Evolutionary conservation across 2,113 vertebrate species (phyloP).

Genomic region (Cygnus atratus): DNA sequence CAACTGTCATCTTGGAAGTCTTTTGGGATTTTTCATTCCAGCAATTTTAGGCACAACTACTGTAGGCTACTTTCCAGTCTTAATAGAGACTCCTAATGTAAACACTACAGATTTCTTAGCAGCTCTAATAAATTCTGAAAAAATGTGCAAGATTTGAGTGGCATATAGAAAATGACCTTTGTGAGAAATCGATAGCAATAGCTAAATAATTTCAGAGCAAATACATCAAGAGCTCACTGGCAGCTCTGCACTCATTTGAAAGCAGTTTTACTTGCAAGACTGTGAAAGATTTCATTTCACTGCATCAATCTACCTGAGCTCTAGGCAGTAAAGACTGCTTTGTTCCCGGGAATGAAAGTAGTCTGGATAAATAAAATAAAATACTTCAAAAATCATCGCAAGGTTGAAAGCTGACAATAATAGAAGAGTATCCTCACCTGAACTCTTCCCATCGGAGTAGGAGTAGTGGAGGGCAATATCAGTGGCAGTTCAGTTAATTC

Average conservation of each 20-base stretch:
- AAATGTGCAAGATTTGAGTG: neutral
- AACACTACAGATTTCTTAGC: neutral
- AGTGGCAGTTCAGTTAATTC: neutral
- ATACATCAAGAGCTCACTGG: neutral
- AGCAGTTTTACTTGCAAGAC: neutral
- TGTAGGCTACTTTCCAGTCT: neutral
- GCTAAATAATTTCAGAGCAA: constrained; percentile 11
- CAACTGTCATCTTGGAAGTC: neutral
- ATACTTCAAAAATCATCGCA: neutral
- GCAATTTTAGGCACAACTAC: neutral
- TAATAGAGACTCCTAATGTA: neutral
- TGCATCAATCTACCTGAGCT: neutral
- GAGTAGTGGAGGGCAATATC: neutral
- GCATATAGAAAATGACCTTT: neutral
- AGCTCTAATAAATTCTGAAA: neutral
- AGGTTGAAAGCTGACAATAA: neutral
- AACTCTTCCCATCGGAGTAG: neutral
- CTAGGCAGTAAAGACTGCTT: neutral
- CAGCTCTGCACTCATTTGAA: neutral
- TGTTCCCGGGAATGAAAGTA: neutral
- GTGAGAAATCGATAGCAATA: neutral
- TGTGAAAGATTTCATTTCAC: neutral
- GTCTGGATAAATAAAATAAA: neutral
- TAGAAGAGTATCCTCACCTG: neutral
- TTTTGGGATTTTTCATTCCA: neutral